A percentile compares a stretch with the other conserved stretches of the same genome.
phyloP scores from a whole-genome alignment of 2,797 vertebrate genomes.

The Nannoperca australis region DNA sequence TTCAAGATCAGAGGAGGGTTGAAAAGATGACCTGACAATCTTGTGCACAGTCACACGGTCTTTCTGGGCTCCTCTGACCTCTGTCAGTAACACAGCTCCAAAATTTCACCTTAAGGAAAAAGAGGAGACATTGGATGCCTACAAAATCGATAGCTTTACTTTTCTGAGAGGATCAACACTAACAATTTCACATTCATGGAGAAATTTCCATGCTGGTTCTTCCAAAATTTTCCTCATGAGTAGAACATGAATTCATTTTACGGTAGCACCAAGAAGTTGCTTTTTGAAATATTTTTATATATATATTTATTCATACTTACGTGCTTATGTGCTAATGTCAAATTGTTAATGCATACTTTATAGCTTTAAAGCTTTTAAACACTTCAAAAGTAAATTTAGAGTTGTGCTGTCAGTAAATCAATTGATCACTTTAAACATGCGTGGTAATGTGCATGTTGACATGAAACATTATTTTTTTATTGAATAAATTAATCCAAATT shows the following conservation, averaged over 20 bases:
- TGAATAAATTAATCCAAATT: not conserved
- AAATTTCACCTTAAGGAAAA: constrained; percentile 63
- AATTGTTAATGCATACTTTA: not conserved
- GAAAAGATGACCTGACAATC: constrained; percentile 67
- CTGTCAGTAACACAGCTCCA: constrained; percentile 56
- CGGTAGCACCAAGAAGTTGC: not conserved
- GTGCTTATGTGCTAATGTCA: constrained; percentile 12
- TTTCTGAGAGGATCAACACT: constrained; percentile 56
- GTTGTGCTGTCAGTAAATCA: not conserved
- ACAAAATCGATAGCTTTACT: constrained; percentile 76
- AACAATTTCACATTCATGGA: constrained; percentile 50
- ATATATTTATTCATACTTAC: not conserved
- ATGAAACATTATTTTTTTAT: not conserved
- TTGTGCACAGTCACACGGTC: constrained; percentile 50
- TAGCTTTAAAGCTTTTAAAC: not conserved
- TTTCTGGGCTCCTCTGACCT: constrained; percentile 63
- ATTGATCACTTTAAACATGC: not conserved
- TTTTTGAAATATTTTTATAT: not conserved
- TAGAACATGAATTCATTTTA: constrained; percentile 9
- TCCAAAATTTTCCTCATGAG: constrained; percentile 15
- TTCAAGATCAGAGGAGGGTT: constrained; percentile 65
- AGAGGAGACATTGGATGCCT: constrained; percentile 62
- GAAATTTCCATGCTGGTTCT: constrained; percentile 30
- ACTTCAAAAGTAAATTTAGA: not conserved
- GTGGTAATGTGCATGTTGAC: not conserved